A percentile compares a stretch with the other conserved stretches of the same genome.
These are phyloP conservation scores for Rissa tridactyla DNA, from an alignment of 2,113 vertebrate species.

Conservation along the genomic window DNA sequence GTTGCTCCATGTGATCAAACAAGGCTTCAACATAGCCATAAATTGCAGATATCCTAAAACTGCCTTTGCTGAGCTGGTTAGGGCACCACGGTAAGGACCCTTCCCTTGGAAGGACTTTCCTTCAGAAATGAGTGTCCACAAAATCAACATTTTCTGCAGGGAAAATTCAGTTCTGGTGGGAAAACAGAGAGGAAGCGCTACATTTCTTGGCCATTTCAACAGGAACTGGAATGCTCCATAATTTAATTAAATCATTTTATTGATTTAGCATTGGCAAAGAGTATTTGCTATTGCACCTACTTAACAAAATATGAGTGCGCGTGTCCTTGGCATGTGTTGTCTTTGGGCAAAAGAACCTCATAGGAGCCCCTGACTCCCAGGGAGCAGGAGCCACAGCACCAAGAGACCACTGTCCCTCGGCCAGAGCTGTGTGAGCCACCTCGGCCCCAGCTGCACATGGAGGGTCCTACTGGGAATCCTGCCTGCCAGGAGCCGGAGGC, in stretches of 20 bases:
- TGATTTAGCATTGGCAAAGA: background rate
- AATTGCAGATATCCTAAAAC: background rate
- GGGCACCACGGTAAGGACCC: background rate
- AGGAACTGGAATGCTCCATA: background rate
- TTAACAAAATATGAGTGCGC: background rate
- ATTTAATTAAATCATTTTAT: background rate
- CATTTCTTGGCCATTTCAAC: background rate
- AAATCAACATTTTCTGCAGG: background rate
- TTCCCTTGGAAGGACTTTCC: background rate
- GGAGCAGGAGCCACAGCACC: background rate
- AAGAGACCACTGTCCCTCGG: background rate
- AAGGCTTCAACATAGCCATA: background rate
- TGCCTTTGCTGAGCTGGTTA: background rate
- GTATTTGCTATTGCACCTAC: background rate
- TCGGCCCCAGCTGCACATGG: accelerated
- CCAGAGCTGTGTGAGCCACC: background rate
- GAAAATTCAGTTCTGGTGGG: background rate
- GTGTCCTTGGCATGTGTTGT: background rate
- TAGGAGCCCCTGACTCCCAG: background rate
- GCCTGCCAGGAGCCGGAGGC: background rate
- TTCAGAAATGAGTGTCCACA: accelerated
- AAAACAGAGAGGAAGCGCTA: background rate
- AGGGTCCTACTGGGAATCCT: background rate
- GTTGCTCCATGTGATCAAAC: background rate
- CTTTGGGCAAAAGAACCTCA: background rate